Evolutionary conservation across 2,113 vertebrate genomes (phyloP).

Genomic region (Macquaria ambigua): DNA sequence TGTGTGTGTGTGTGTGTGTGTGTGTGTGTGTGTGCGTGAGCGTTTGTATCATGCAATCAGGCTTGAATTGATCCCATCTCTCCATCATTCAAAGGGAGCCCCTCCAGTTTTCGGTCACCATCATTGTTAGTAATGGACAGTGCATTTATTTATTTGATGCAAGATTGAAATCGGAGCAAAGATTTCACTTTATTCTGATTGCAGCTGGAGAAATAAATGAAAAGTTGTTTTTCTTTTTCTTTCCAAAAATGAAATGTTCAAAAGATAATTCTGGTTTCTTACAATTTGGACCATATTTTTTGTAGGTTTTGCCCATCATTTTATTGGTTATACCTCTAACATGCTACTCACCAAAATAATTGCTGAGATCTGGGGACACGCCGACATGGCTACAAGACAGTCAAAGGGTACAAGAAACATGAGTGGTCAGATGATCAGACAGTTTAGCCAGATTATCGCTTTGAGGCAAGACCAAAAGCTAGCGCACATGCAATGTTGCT

Average conservation of each 20-base stretch:
- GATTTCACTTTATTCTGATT: conserved; percentile 12
- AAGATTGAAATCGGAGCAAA: conserved; percentile 23
- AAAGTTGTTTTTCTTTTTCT: neutral
- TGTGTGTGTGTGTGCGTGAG: conserved; percentile 29
- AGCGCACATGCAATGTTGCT: neutral
- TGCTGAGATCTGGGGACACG: neutral
- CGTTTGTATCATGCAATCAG: conserved; percentile 42
- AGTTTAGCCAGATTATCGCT: neutral
- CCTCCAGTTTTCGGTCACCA: conserved; percentile 25
- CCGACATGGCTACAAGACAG: too few relatives aligned
- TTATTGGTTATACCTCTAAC: neutral
- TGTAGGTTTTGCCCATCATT: neutral
- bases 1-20: conserved; percentile 39
- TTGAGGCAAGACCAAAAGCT: neutral
- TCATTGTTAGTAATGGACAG: conserved; percentile 13
- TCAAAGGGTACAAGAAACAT: neutral
- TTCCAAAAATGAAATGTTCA: neutral
- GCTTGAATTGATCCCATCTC: conserved; percentile 57
- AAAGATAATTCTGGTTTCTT: neutral
- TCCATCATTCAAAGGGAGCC: conserved; percentile 34
- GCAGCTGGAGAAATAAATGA: neutral
- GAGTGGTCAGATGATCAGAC: neutral
- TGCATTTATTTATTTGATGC: conserved; percentile 29
- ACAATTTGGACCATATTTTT: neutral
- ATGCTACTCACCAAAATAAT: neutral